Evolutionary conservation across 2,797 vertebrate genomes (phyloP).

Genomic region (Neosilurus mollespiculum): DNA sequence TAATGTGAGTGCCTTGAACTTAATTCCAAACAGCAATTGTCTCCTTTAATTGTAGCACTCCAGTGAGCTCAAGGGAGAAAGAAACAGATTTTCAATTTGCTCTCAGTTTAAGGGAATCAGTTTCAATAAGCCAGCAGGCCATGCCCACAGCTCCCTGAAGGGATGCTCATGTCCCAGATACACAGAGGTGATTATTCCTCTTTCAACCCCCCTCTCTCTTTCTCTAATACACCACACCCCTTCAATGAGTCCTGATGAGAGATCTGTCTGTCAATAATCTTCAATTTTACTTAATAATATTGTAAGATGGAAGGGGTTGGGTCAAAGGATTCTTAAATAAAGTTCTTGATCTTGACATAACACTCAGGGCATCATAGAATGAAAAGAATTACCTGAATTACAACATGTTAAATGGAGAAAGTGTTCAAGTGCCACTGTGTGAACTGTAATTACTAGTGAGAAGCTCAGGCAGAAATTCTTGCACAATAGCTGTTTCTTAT

Average conservation of each 20-base stretch:
- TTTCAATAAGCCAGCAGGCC: slow-evolving; percentile 70
- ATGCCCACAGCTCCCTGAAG: slow-evolving; percentile 63
- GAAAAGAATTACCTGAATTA: background rate
- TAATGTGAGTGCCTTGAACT: slow-evolving; percentile 56
- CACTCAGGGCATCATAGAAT: background rate
- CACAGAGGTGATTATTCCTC: slow-evolving; percentile 50
- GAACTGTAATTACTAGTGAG: slow-evolving; percentile 5
- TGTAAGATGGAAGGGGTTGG: background rate
- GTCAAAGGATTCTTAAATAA: background rate
- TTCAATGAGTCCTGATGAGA: background rate
- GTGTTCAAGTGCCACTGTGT: background rate
- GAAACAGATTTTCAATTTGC: slow-evolving; percentile 77
- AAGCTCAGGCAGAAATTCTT: background rate
- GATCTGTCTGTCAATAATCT: background rate
- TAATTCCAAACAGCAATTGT: slow-evolving; percentile 70
- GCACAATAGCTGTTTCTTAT: background rate
- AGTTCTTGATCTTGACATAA: background rate
- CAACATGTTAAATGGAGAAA: slow-evolving; percentile 10
- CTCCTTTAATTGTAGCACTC: slow-evolving; percentile 71
- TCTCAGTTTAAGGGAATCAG: slow-evolving; percentile 69
- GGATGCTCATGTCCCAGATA: slow-evolving; percentile 46
- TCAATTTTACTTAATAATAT: background rate
- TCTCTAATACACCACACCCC: background rate
- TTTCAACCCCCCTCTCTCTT: background rate
- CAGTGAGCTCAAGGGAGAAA: slow-evolving; percentile 60